Conservation (phyloP, 1,140 invertebrate genomes). For the Drosophila serrata region DNA sequence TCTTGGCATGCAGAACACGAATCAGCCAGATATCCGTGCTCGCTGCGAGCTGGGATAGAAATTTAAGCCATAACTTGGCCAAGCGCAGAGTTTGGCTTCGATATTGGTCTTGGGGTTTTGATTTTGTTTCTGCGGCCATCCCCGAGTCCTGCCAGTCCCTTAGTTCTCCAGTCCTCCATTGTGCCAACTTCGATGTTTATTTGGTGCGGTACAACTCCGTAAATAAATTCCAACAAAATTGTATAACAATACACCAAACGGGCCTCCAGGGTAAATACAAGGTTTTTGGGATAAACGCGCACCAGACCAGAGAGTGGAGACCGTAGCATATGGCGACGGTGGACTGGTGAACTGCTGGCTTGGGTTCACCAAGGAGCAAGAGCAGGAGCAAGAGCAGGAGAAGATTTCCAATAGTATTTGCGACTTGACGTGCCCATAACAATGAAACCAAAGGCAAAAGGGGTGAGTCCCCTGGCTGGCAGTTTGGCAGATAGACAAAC, state of each 20-base stretch:
- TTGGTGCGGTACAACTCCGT: slow-evolving; percentile 79
- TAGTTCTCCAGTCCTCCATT: slow-evolving; percentile 20
- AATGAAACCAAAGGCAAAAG: slow-evolving; percentile 37
- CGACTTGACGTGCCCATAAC: slow-evolving; percentile 60
- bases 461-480: slow-evolving; percentile 4
- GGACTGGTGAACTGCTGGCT: neutral
- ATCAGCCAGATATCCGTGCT: slow-evolving; percentile 50
- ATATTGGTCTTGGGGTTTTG: slow-evolving; percentile 72
- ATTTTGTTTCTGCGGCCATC: slow-evolving; percentile 51
- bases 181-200: slow-evolving; percentile 80
- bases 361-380: neutral
- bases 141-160: neutral
- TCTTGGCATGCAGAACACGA: slow-evolving; percentile 77
- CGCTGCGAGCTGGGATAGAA: slow-evolving; percentile 73
- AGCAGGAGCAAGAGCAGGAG: neutral
- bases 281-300: slow-evolving; percentile 51
- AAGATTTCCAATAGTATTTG: slow-evolving; percentile 50
- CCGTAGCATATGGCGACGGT: slow-evolving; percentile 23
- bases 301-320: slow-evolving; percentile 47
- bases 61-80: slow-evolving; percentile 78
- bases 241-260: slow-evolving; percentile 79
- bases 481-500: slow-evolving; percentile 47
- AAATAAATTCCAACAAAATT: slow-evolving; percentile 84
- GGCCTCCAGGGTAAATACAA: slow-evolving; percentile 73
- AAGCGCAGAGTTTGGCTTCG: slow-evolving; percentile 61